Percentiles rank a stretch among this genome's conserved stretches.
These are phyloP conservation scores for Notiomystis cincta DNA, from an alignment of 2,113 vertebrate species.

Conservation along the genomic window DNA sequence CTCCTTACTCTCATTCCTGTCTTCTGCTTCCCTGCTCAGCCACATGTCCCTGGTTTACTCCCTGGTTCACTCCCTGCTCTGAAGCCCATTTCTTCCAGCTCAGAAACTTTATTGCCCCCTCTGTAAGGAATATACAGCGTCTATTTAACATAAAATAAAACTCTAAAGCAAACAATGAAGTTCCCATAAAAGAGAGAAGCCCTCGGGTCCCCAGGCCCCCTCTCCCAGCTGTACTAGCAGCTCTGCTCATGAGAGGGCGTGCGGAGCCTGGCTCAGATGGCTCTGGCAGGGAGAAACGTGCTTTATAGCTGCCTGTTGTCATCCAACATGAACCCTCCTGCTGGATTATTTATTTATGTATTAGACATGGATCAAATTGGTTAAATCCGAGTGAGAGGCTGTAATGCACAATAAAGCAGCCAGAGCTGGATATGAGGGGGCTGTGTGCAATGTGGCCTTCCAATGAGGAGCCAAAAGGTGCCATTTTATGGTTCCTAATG, in stretches of 20 bases:
- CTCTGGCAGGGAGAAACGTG: background rate
- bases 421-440: background rate
- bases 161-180: constrained; percentile 62
- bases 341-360: constrained; percentile 71
- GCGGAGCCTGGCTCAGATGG: constrained; percentile 53
- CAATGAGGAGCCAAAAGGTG: constrained; percentile 62
- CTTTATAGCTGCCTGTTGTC: constrained; percentile 57
- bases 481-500: constrained; percentile 58
- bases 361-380: constrained; percentile 67
- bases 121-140: constrained; percentile 33
- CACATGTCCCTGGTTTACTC: background rate
- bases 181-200: constrained; percentile 50
- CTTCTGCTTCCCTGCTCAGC: background rate
- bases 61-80: background rate
- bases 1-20: background rate
- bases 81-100: constrained; percentile 34
- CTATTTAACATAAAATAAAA: constrained; percentile 61
- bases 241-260: constrained; percentile 69
- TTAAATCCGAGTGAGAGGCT: constrained; percentile 52
- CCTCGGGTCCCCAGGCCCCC: background rate
- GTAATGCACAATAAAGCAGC: constrained; percentile 59
- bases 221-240: constrained; percentile 60
- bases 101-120: constrained; percentile 40
- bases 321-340: constrained; percentile 38
- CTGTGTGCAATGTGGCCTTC: background rate